Conservation (phyloP, 2,888 invertebrate genomes). For the Drepana falcataria region DNA sequence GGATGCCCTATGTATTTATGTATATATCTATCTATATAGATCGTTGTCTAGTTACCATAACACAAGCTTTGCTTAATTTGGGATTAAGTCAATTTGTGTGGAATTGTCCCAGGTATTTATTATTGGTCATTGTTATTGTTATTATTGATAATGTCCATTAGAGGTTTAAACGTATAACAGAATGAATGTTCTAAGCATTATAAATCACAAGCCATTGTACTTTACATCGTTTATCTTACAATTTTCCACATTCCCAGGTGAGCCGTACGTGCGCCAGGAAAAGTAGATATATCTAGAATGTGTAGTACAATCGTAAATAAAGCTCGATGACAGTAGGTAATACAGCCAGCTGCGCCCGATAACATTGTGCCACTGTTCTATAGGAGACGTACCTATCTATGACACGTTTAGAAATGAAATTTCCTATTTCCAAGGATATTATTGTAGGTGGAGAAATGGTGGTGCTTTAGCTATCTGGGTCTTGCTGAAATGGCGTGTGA, state of each 20-base stretch:
- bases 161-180: too few species aligned
- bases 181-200: too few species aligned
- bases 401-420: not conserved
- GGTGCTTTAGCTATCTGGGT: not conserved
- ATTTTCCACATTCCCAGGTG: not conserved
- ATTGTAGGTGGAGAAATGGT: not conserved
- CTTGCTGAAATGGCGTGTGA: not conserved
- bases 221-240: not conserved
- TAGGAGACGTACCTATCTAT: conserved; percentile 2
- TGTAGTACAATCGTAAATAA: conserved; percentile 41
- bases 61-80: too few species aligned
- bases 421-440: conserved; percentile 2
- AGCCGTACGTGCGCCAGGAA: conserved; percentile 17
- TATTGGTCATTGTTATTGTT: too few species aligned
- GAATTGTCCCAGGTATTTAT: too few species aligned
- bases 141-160: too few species aligned
- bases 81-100: too few species aligned
- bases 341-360: conserved; percentile 33
- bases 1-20: too few species aligned
- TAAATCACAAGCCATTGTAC: too few species aligned
- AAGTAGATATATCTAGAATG: conserved; percentile 19
- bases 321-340: conserved; percentile 34
- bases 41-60: too few species aligned
- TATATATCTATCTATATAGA: too few species aligned
- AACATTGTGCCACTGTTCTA: conserved; percentile 15